These are phyloP conservation scores for Perizoma flavofasciatum DNA, from an alignment of 2,888 invertebrate genomes.

Conservation along the genomic window DNA sequence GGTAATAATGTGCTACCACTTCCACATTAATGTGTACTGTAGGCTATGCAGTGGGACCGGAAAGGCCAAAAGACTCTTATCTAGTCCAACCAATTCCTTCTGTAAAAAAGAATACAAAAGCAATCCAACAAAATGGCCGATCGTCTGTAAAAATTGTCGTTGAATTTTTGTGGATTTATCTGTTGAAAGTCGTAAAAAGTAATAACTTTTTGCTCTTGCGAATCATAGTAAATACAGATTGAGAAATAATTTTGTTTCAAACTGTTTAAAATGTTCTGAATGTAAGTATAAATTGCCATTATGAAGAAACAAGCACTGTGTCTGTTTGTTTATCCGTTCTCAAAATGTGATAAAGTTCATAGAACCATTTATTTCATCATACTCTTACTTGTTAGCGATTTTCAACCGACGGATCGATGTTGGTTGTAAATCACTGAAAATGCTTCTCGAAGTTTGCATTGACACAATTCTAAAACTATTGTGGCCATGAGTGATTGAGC, in stretches of 20 bases:
- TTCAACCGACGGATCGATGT: too few species aligned
- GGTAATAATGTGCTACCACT: too few species aligned
- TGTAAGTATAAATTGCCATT: conserved; percentile 31
- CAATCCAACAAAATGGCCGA: conserved; percentile 74
- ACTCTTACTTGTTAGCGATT: conserved; percentile 9
- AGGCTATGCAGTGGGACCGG: too few species aligned
- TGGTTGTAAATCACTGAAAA: conserved; percentile 17
- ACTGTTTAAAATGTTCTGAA: conserved; percentile 25
- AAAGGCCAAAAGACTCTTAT: background rate
- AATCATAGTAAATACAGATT: conserved; percentile 2
- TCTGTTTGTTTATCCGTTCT: conserved; percentile 52
- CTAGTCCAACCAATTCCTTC: too few species aligned
- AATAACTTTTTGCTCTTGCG: conserved; percentile 22
- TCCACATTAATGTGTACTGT: too few species aligned
- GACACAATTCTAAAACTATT: conserved; percentile 27
- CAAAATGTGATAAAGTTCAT: background rate
- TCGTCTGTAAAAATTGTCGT: conserved; percentile 52
- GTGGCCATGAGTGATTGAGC: conserved; percentile 49
- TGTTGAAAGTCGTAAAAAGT: conserved; percentile 48
- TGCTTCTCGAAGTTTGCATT: background rate
- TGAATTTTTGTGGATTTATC: conserved; percentile 53
- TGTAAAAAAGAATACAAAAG: conserved; percentile 41
- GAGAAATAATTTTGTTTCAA: conserved; percentile 19
- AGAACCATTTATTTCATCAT: background rate
- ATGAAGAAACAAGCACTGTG: conserved; percentile 39